Conservation (phyloP, 2,113 vertebrate genomes). For the Lates calcarifer region DNA sequence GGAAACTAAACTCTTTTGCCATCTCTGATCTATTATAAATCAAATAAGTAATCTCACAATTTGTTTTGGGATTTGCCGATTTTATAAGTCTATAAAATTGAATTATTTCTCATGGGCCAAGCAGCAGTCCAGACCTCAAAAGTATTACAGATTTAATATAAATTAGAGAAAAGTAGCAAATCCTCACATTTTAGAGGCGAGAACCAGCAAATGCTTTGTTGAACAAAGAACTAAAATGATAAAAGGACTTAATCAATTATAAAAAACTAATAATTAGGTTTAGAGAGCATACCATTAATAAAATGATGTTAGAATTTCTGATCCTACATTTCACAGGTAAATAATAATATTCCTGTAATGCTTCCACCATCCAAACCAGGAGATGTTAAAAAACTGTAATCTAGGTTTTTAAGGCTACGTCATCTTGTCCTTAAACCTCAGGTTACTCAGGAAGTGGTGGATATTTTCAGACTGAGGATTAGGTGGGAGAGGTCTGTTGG, state of each 20-base stretch:
- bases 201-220: not conserved
- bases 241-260: not conserved
- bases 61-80: not conserved
- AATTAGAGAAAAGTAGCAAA: not conserved
- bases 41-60: not conserved
- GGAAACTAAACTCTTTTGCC: not conserved
- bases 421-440: not conserved
- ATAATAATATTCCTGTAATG: not conserved
- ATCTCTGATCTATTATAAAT: not conserved
- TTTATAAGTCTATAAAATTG: not conserved
- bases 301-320: not conserved
- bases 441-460: not conserved
- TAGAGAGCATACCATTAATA: not conserved
- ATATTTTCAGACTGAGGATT: conserved; percentile 1
- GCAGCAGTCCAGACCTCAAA: not conserved
- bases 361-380: not conserved
- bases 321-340: not conserved
- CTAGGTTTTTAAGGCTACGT: not conserved
- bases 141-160: not conserved
- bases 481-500: conserved; percentile 7
- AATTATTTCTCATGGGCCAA: not conserved
- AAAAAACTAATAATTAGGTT: not conserved
- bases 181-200: not conserved
- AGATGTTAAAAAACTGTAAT: not conserved
- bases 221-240: not conserved